phyloP scores from a whole-genome alignment of 1,140 invertebrate species.

The Formica selysi region DNA sequence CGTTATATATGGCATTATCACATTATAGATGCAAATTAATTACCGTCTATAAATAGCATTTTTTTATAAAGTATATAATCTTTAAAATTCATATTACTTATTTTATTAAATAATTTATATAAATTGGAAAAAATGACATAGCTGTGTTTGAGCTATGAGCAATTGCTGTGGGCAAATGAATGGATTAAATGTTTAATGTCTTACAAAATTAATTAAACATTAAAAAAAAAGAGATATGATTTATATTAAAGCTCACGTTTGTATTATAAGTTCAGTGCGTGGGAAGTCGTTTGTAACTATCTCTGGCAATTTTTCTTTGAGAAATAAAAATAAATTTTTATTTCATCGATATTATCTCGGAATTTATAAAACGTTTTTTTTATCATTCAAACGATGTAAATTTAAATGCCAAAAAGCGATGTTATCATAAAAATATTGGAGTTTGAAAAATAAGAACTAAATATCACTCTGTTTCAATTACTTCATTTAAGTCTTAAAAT shows the following conservation, averaged over 20 bases:
- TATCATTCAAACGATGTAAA: neutral
- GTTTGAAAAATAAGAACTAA: neutral
- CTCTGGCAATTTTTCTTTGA: neutral
- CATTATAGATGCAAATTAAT: neutral
- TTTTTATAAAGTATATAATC: neutral
- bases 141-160: neutral
- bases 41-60: neutral
- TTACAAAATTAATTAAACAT: neutral
- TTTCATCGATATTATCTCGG: neutral
- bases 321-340: neutral
- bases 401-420: neutral
- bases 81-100: neutral
- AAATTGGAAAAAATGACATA: neutral
- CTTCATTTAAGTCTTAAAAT: neutral
- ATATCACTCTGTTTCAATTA: neutral
- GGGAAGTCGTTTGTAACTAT: neutral
- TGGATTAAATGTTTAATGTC: neutral
- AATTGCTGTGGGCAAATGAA: neutral
- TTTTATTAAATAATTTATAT: slow-evolving; percentile 19
- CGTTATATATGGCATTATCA: neutral
- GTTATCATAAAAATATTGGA: neutral
- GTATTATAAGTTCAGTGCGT: neutral
- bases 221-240: neutral
- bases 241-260: neutral
- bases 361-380: neutral